Percentiles rank a stretch among this genome's conserved stretches.
These are phyloP conservation scores for Drosophila stalkeri DNA, from an alignment of 2,888 invertebrate genomes.

Conservation along the genomic window DNA sequence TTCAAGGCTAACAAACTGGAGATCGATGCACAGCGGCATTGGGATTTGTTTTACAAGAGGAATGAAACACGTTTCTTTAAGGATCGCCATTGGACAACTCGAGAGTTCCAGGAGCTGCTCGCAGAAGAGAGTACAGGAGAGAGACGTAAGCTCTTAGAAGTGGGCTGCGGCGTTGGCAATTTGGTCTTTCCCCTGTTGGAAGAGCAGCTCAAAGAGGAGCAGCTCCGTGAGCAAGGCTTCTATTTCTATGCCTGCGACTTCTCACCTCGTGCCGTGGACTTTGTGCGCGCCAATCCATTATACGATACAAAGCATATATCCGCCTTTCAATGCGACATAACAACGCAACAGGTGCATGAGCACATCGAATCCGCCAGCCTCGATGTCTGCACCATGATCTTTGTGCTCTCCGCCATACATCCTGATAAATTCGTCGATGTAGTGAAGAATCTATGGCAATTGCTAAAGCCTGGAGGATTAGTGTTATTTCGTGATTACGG, in stretches of 20 bases:
- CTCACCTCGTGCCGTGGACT: constrained; percentile 94
- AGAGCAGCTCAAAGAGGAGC: constrained; percentile 86
- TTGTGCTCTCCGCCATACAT: constrained; percentile 97
- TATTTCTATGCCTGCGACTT: constrained; percentile 96
- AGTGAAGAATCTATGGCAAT: constrained; percentile 88
- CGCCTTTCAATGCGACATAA: constrained; percentile 95
- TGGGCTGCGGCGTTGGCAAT: constrained; percentile 99
- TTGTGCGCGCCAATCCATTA: constrained; percentile 90
- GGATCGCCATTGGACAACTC: constrained; percentile 97
- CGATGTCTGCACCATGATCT: constrained; percentile 95
- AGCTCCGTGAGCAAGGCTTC: constrained; percentile 85
- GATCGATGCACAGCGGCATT: constrained; percentile 93
- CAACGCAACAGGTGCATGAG: constrained; percentile 88
- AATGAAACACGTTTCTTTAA: constrained; percentile 97
- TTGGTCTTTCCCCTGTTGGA: constrained; percentile 96
- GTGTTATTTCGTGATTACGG: constrained; percentile 97
- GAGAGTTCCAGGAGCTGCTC: constrained; percentile 95
- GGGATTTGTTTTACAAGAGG: constrained; percentile 98
- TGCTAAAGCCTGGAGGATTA: constrained; percentile 91
- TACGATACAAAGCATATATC: constrained; percentile 89
- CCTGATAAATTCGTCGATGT: constrained; percentile 91
- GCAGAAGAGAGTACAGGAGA: constrained; percentile 83
- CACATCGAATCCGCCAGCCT: constrained; percentile 86
- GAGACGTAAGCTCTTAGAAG: constrained; percentile 87
- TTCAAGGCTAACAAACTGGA: constrained; percentile 92